Conservation (phyloP, 2,797 vertebrate genomes). For the Enteromius mattozi region DNA sequence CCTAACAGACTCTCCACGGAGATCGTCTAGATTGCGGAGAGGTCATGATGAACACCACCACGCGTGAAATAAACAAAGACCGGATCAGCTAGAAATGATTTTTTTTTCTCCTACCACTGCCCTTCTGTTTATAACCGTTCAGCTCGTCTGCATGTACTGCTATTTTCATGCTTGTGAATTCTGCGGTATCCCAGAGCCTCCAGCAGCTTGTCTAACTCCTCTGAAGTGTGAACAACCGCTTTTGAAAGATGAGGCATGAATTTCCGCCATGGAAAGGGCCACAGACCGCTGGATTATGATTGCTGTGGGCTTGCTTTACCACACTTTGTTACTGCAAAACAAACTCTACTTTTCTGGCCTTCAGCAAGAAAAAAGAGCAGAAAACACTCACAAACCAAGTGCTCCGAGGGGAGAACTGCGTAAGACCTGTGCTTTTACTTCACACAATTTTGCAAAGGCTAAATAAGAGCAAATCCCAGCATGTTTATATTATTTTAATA, state of each 20-base stretch:
- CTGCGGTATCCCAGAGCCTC: conserved; percentile 62
- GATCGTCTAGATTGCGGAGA: conserved; percentile 23
- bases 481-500: not conserved
- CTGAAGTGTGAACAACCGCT: conserved; percentile 72
- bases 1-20: not conserved
- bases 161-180: conserved; percentile 66
- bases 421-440: conserved; percentile 6
- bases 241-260: conserved; percentile 72
- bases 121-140: conserved; percentile 41
- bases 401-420: not conserved
- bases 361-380: conserved; percentile 17
- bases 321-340: conserved; percentile 72
- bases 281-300: conserved; percentile 71
- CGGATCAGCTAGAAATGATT: conserved; percentile 5
- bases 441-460: not conserved
- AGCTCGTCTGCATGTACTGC: conserved; percentile 58
- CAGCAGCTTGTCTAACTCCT: conserved; percentile 69
- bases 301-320: conserved; percentile 74
- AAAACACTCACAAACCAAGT: conserved; percentile 10
- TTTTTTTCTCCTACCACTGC: conserved; percentile 8
- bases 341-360: not conserved
- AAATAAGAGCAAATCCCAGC: not conserved
- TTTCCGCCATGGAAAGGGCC: conserved; percentile 68
- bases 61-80: conserved; percentile 44
- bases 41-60: conserved; percentile 39